Evolutionary conservation across 1,140 invertebrate genomes (phyloP), one percentile per base, ranked within the genome.

Genomic region (Platorchestia sp.): DNA sequence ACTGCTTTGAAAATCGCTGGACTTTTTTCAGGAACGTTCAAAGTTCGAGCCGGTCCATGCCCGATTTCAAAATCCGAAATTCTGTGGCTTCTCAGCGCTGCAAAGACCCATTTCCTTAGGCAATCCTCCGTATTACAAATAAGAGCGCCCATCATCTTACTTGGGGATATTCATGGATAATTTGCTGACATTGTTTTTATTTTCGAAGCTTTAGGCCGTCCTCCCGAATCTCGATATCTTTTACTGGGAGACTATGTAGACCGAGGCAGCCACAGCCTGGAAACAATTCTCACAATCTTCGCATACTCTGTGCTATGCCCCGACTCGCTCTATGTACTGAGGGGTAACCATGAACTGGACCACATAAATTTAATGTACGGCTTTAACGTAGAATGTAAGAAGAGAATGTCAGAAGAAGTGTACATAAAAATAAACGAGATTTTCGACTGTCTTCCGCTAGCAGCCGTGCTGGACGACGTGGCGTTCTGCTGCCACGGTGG

Each of bases 401-500:
- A 95, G 45, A 95, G 86, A 90, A 95, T 95, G 95, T 89, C 86
- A 16, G 75, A 89, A 51, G 89, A 89, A 51, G 95, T 95, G 3
- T 95, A 27, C 47, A 6, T 43, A 6, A 59, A 87, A 90, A 45
- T 95, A 45, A 95, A 95, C 45, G 95, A 95, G 43, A 45, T 89
- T 3, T 95, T 95, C 45, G 86, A 95, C n/a, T 95, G 51, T 27
- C 59, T 95, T 19, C 89, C 95, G 47, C 86, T 90, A 7, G 95
- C 95, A 1, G 95, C 95, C 27, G 95, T 95, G 36, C 43, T 95
- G 47, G 86, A 95, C 27, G 51, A 90, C 36, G 86, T 51, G 40
- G 86, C 87, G 3, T 95, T 95, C 40, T 95, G 95, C 45, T 95
- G 95, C 43, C 95, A 95, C 45, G 95, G 95, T 0, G 95, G 95